Percentiles rank a stretch among this genome's conserved stretches.
Evolutionary conservation across 2,113 vertebrate species (phyloP).

Genomic region (Chaetodon auriga): DNA sequence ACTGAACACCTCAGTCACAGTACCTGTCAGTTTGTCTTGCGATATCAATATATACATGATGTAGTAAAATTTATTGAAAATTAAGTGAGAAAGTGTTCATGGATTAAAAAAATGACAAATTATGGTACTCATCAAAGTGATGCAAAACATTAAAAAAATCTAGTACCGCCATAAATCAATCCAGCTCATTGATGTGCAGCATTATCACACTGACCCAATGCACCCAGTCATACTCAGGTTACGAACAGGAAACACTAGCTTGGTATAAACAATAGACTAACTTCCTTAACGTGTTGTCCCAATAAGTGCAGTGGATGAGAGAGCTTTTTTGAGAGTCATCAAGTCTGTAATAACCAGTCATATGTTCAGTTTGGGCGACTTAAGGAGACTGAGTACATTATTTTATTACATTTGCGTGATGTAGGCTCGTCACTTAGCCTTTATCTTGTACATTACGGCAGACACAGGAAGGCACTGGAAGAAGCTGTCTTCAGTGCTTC

Average conservation of each 20-base stretch:
- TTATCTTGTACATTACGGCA: conserved; percentile 26
- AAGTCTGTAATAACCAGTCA: not conserved
- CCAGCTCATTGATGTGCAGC: not conserved
- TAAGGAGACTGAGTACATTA: conserved; percentile 14
- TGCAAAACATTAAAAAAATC: not conserved
- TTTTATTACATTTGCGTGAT: conserved; percentile 43
- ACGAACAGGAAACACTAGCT: not conserved
- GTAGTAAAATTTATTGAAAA: no score
- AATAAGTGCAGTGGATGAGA: not conserved
- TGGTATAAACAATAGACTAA: not conserved
- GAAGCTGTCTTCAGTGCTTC: conserved; percentile 50
- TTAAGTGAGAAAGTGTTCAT: no score
- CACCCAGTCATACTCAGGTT: not conserved
- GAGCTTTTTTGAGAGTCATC: not conserved
- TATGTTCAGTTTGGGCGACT: not conserved
- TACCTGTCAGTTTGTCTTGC: no score
- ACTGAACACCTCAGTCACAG: not conserved
- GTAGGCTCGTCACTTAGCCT: conserved; percentile 33
- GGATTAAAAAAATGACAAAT: no score
- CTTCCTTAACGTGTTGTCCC: not conserved
- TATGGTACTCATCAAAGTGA: not conserved
- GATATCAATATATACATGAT: no score
- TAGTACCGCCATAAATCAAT: not conserved
- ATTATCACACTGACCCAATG: not conserved
- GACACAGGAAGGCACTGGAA: conserved; percentile 16